phyloP scores from a whole-genome alignment of 2,113 vertebrate genomes.

The Dipodomys ordii region DNA sequence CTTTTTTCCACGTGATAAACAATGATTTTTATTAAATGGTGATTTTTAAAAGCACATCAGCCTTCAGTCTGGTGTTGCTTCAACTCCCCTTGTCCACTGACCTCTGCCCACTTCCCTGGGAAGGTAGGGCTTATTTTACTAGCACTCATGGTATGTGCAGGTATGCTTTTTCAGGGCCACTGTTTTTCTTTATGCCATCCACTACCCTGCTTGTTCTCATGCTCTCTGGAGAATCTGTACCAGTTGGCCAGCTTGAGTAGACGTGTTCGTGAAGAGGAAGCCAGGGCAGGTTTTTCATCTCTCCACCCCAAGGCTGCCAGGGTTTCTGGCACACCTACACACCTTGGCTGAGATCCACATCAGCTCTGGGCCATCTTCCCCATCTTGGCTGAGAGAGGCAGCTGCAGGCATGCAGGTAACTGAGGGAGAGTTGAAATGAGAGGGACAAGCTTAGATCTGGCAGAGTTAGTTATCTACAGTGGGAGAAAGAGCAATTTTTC shows the following conservation, averaged over 20 bases:
- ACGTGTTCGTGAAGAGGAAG: not conserved
- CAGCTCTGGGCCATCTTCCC: constrained; percentile 40
- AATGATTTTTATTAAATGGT: not conserved
- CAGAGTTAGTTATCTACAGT: not conserved
- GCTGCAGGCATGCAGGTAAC: not conserved
- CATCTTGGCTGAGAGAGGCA: not conserved
- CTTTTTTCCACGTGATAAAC: not conserved
- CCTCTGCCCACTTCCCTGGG: not conserved
- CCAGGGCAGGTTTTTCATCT: constrained; percentile 36
- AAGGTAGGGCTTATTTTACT: not conserved
- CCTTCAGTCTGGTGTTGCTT: not conserved
- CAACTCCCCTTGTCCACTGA: not conserved
- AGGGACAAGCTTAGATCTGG: not conserved
- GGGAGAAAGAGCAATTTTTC: not conserved
- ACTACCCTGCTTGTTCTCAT: not conserved
- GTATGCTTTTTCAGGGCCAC: not conserved
- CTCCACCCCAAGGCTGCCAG: not conserved
- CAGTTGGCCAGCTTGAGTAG: not conserved
- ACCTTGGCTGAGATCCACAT: not conserved
- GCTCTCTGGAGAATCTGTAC: not conserved
- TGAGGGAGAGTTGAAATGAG: not conserved
- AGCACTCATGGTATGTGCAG: not conserved
- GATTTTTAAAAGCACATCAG: not conserved
- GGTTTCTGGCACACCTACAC: constrained; percentile 40
- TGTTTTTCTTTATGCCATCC: not conserved